Evolutionary conservation across 1,140 invertebrate species (phyloP).

Genomic region (Calliphora vicina): DNA sequence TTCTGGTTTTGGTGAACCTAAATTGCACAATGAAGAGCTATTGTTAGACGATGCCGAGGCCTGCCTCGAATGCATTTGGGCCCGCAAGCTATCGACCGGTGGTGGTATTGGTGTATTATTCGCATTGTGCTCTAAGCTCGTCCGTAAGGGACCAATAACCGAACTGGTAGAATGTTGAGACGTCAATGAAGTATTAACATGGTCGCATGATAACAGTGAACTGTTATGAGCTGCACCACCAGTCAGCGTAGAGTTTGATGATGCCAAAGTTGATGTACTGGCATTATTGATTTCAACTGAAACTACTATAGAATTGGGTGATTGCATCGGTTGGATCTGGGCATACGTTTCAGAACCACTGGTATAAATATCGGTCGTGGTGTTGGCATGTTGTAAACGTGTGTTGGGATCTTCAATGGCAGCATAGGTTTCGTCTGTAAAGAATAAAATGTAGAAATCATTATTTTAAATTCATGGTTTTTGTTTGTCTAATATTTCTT

Average conservation of each 20-base stretch:
- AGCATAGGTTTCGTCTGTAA: slow-evolving; percentile 85
- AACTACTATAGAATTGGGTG: slow-evolving; percentile 65
- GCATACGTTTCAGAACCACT: slow-evolving; percentile 89
- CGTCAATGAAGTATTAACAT: not conserved
- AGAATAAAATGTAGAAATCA: slow-evolving; percentile 19
- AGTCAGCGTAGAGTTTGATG: not conserved
- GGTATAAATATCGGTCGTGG: slow-evolving; percentile 68
- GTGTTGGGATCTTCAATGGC: slow-evolving; percentile 84
- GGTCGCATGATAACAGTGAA: not conserved
- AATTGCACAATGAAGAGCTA: slow-evolving; percentile 76
- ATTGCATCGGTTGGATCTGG: slow-evolving; percentile 76
- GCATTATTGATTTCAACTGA: slow-evolving; percentile 65
- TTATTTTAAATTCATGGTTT: too few species aligned
- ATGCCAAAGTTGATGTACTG: slow-evolving; percentile 35
- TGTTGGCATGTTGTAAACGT: slow-evolving; percentile 65
- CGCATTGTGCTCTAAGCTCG: slow-evolving; percentile 37
- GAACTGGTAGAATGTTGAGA: slow-evolving; percentile 10
- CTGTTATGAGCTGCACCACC: slow-evolving; percentile 42
- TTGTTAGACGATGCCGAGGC: slow-evolving; percentile 78
- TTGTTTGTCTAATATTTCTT: too few species aligned
- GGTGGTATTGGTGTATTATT: slow-evolving; percentile 51
- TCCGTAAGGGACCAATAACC: not conserved
- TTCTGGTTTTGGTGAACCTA: slow-evolving; percentile 83
- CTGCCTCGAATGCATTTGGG: slow-evolving; percentile 61
- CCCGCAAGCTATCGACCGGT: slow-evolving; percentile 57